Percentiles rank a stretch among this genome's conserved stretches.
phyloP scores from a whole-genome alignment of 2,888 invertebrate species.

The Odontocerum albicorne region DNA sequence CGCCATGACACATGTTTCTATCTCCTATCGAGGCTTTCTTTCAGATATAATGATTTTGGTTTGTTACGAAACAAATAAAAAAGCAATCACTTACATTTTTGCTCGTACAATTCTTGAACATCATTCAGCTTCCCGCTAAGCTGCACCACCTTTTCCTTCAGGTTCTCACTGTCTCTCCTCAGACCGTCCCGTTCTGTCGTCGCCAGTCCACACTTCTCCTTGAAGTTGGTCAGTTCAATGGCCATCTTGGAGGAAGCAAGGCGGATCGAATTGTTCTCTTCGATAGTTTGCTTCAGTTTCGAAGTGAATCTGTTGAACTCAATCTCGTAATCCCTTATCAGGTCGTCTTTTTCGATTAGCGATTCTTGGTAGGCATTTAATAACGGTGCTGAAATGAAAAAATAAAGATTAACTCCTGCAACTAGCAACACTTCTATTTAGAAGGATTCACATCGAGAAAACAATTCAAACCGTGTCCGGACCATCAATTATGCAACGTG shows the following conservation, averaged over 20 bases:
- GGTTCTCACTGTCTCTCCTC: conserved; percentile 51
- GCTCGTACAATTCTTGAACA: conserved; percentile 72
- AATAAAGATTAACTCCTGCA: background rate
- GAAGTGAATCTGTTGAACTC: conserved; percentile 72
- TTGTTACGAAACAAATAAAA: too few relatives aligned
- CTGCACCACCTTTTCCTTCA: conserved; percentile 66
- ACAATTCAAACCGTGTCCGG: too few relatives aligned
- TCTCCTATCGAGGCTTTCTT: too few relatives aligned
- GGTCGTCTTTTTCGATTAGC: conserved; percentile 71
- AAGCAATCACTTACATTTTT: conserved; percentile 68
- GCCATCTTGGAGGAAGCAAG: conserved; percentile 45
- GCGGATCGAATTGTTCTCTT: conserved; percentile 68
- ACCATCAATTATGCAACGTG: too few relatives aligned
- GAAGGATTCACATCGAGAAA: background rate
- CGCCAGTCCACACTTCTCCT: conserved; percentile 50
- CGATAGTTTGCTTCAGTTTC: conserved; percentile 68
- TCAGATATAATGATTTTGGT: too few relatives aligned
- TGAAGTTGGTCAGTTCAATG: conserved; percentile 44
- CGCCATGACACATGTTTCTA: too few relatives aligned
- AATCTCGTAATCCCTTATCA: conserved; percentile 69
- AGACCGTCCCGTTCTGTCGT: conserved; percentile 52
- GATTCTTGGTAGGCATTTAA: conserved; percentile 80
- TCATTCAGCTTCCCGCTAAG: conserved; percentile 75
- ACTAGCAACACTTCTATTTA: background rate
- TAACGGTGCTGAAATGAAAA: conserved; percentile 63